Base-by-base conservation (phyloP, 2,888 invertebrate genomes). In the Caenorhabditis doughertyi region DNA sequence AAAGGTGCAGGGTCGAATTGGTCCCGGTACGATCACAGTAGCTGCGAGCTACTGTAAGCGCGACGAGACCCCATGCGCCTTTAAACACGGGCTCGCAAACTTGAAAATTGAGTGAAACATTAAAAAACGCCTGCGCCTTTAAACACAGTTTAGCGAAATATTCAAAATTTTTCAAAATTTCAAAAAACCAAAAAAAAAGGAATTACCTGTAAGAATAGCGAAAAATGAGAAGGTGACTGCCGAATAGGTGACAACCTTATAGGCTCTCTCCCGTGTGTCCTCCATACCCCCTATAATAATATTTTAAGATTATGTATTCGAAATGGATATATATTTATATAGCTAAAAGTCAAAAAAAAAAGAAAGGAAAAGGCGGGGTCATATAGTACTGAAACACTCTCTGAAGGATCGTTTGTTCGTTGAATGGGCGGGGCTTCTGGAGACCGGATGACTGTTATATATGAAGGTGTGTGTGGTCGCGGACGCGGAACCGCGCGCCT, bases 181-280 rank as follows among this genome's bases (percentile, higher is more conserved):
- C 32, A 4, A 32, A 32, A 32, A 21, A 21, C 56, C 25, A 25
- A 27, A 21, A 18, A n/a, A 60, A 27, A 42, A 68, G 16, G 35
- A n/a, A 39, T 42, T 53, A 80, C 77, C 80, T 77, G 73, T 76
- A 42, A 90, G 79, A 73, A 92, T 89, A 74, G 91, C 90, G 58
- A 91, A 79, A 55, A 92, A 73, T 8, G 90, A 90, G 84, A 91
- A 91, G 35, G 89, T 88, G 68, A 92, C 91, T 42, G 91, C 91
- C 29, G 91, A 87, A 73, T 90, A 91, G 51, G 91, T 90, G 51
- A 91, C 91, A 39, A 90, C 86, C 85, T 90, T 91, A 83, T 91
- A 91, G 81, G 91, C 91, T 84, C 87, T 85, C 84, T 91, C 91
- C 47, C 91, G 81, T 60, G 87, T 83, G 65, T 88, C 89, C 64